Conservation (phyloP, 53 echinoderm and acorn worm species). For the Temnopleurus reevesii region DNA sequence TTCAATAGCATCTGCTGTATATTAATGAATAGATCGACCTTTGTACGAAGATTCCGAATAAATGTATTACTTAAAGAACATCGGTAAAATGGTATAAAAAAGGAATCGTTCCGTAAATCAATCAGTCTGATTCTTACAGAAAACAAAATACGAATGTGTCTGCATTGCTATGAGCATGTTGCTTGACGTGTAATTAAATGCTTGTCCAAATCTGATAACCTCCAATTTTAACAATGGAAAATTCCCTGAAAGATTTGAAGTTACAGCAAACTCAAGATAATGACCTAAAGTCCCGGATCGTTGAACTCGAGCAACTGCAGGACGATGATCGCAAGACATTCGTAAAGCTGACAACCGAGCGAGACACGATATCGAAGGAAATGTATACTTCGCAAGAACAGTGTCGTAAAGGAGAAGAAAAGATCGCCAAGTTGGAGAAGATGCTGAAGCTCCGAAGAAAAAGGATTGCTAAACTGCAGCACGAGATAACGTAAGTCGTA, state of each 20-base stretch:
- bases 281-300: neutral
- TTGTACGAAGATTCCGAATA: too few species aligned
- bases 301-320: neutral
- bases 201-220: too few species aligned
- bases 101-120: too few species aligned
- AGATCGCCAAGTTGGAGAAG: constrained; percentile 13
- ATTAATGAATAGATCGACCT: too few species aligned
- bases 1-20: too few species aligned
- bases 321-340: neutral
- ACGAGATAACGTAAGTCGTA: constrained; percentile 6
- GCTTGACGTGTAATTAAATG: too few species aligned
- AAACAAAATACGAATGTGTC: too few species aligned
- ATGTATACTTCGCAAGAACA: neutral
- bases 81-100: too few species aligned
- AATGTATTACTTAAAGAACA: too few species aligned
- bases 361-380: neutral
- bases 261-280: neutral
- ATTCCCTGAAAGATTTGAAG: neutral
- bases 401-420: constrained; percentile 8
- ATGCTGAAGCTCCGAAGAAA: neutral
- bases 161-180: too few species aligned
- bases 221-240: too few species aligned
- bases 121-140: too few species aligned
- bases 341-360: neutral
- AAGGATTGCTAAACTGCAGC: neutral